Evolutionary conservation across 2,797 vertebrate species (phyloP).

Genomic region (Ceryle rudis): DNA sequence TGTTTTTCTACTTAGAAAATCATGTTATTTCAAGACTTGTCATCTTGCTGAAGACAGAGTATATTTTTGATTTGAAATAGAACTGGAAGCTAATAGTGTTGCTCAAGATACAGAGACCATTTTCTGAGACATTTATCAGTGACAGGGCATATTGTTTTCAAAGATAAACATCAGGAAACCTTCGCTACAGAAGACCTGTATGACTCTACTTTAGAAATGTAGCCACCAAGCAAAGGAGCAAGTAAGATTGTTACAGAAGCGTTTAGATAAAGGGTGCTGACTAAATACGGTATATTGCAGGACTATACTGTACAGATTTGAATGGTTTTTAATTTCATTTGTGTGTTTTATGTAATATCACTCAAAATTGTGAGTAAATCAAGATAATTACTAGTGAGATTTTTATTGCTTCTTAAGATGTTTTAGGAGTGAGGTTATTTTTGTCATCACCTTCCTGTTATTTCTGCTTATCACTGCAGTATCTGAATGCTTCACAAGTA

Average conservation of each 20-base stretch:
- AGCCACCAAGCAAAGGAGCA: neutral
- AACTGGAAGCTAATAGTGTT: neutral
- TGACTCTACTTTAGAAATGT: neutral
- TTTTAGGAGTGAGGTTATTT: neutral
- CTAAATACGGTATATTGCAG: neutral
- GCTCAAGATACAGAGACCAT: neutral
- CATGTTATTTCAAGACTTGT: neutral
- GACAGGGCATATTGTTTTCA: neutral
- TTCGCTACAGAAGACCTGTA: neutral
- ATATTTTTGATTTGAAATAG: neutral
- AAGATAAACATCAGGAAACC: neutral
- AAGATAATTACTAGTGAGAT: neutral
- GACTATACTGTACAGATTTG: neutral
- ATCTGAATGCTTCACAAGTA: neutral
- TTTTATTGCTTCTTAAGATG: neutral
- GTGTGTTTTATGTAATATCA: neutral
- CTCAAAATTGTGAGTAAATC: neutral
- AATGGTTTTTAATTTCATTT: neutral
- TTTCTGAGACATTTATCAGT: neutral
- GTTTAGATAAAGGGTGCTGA: neutral
- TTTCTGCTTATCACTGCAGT: neutral
- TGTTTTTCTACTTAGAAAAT: neutral
- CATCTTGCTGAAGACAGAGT: neutral
- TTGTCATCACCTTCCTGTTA: neutral
- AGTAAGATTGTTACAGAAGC: neutral